Base-by-base conservation (phyloP, 2,888 invertebrate species). In the Trisateles emortualis region DNA sequence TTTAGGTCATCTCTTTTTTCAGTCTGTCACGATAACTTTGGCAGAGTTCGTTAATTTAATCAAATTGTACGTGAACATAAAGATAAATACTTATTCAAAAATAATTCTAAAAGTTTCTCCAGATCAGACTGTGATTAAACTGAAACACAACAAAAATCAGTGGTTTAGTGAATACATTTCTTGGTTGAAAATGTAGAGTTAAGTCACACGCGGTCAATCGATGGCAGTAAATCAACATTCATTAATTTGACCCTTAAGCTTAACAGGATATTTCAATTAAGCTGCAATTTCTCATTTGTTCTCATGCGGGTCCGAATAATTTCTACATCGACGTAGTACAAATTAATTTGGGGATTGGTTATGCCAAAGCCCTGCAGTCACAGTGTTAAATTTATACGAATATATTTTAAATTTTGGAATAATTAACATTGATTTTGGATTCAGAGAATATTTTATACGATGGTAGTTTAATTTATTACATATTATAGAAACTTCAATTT, bases 181-280 rank as follows among this genome's bases (percentile, higher is more conserved):
- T 14, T 33, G 5, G 26, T 41, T 50, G 9, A n/a, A 45, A 30
- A 29, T 36, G 9, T 14, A 26, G 40, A 53, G 10, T 11, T 38
- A 26, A 26, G 26, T 26, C 3, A 8, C 8, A 26, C 26, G 16
- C 56, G 63, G 64, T 63, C 49, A 59, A 59, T 35, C 40, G 13
- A 33, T 44, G 68, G 44, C 63, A 53, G 49, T 62, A 63, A 73
- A 76, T 74, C 57, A 66, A 65, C 64, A 55, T 72, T 72, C 53
- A 71, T 74, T 72, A 51, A 47, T 53, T 44, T 64, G 61, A 60
- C 59, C 64, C 68, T 62, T 54, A 64, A 59, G 32, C 59, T 67
- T 47, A 62, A 64, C 76, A 74, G 79, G 79, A 79, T 72, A 76
- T 76, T 78, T 78, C 79, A 79, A 79, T 79, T 78, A 78, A 42